A percentile compares a stretch with the other conserved stretches of the same genome.
Evolutionary conservation across 1,140 invertebrate genomes (phyloP).

Genomic region (Colletes latitarsis): DNA sequence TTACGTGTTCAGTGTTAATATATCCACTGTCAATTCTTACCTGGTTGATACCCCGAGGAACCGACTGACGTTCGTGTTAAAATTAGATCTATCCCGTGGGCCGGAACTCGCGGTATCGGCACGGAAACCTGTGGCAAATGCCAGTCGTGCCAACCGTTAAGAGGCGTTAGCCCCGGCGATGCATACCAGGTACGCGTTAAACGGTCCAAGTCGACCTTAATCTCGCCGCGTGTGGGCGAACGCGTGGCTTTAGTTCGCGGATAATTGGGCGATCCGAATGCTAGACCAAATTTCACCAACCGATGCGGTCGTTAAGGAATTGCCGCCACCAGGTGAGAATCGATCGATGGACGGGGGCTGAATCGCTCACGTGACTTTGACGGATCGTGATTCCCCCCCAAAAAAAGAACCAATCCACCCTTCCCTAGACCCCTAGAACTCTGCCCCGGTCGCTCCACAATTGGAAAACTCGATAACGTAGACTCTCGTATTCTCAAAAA

Average conservation of each 20-base stretch:
- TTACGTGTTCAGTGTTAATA: too few relatives aligned
- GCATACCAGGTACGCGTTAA: slow-evolving; percentile 42
- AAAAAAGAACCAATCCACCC: too few relatives aligned
- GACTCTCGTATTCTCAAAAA: too few relatives aligned
- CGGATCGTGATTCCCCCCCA: neutral
- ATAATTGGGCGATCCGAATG: slow-evolving; percentile 51
- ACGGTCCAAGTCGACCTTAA: slow-evolving; percentile 43
- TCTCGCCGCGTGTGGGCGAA: slow-evolving; percentile 9
- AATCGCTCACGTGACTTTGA: neutral
- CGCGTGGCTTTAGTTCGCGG: slow-evolving; percentile 28
- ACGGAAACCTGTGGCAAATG: neutral
- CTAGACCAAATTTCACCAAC: slow-evolving; percentile 44
- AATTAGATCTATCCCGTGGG: too few relatives aligned
- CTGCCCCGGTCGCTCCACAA: too few relatives aligned
- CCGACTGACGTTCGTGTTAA: too few relatives aligned
- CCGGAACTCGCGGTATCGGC: neutral
- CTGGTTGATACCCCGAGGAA: too few relatives aligned
- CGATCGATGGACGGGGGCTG: neutral
- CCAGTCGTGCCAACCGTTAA: slow-evolving; percentile 41
- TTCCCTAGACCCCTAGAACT: too few relatives aligned
- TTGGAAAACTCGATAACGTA: too few relatives aligned
- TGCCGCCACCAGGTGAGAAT: slow-evolving; percentile 24
- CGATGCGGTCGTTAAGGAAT: slow-evolving; percentile 49
- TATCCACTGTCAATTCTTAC: too few relatives aligned
- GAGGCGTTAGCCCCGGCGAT: slow-evolving; percentile 21